Percentiles rank a stretch among this genome's conserved stretches.
Conservation (phyloP, 2,113 vertebrate genomes). For the Etheostoma cragini region DNA sequence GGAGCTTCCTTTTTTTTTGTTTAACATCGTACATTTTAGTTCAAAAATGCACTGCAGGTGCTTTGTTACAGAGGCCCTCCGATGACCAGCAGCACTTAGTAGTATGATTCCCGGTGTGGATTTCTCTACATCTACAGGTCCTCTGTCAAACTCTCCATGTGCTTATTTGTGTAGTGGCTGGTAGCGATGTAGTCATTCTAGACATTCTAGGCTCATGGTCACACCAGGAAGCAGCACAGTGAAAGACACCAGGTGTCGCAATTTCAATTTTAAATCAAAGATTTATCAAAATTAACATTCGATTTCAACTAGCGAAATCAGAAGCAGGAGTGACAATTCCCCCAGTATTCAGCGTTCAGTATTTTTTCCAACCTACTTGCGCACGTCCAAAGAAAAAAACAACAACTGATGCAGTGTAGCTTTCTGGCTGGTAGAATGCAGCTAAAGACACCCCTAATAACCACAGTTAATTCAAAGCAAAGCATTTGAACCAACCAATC, state of each 20-base stretch:
- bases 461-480: background rate
- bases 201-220: background rate
- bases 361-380: too few relatives aligned
- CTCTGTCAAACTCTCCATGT: background rate
- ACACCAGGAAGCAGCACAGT: background rate
- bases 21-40: background rate
- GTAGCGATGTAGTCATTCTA: background rate
- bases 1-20: background rate
- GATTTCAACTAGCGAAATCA: too few relatives aligned
- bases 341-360: too few relatives aligned
- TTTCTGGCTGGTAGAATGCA: too few relatives aligned
- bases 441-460: too few relatives aligned
- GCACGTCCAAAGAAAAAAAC: too few relatives aligned
- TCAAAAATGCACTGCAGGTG: background rate
- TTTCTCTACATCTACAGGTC: background rate
- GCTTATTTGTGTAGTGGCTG: constrained; percentile 2
- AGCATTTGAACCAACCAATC: background rate
- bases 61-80: background rate
- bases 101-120: background rate
- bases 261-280: too few relatives aligned
- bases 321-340: too few relatives aligned
- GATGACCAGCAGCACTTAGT: background rate
- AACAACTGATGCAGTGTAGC: too few relatives aligned
- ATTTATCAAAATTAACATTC: too few relatives aligned
- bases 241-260: background rate